Evolutionary conservation across 1,140 invertebrate species (phyloP).

Genomic region (Halictus rubicundus): DNA sequence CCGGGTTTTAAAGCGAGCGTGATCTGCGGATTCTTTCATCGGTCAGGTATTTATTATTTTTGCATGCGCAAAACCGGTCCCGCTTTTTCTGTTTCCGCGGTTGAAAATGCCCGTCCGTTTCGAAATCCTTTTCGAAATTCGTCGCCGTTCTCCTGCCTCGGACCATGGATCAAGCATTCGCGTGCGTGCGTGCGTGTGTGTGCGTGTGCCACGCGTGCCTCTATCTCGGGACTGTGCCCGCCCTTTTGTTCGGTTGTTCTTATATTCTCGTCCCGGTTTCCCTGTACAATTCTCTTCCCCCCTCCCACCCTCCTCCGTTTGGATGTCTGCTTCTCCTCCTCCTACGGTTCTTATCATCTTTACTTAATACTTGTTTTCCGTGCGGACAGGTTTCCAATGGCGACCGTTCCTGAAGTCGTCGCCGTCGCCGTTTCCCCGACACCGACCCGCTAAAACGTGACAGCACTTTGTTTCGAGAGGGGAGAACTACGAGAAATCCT

Average conservation of each 20-base stretch:
- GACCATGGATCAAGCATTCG: background rate
- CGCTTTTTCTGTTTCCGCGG: background rate
- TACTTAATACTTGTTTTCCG: slow-evolving; percentile 33
- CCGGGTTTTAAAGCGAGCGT: background rate
- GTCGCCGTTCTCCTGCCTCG: background rate
- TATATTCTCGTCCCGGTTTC: background rate
- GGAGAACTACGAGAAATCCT: slow-evolving; percentile 38
- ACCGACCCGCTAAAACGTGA: slow-evolving; percentile 3
- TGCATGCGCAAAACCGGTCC: background rate
- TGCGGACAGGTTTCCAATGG: slow-evolving; percentile 40
- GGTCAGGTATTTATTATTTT: slow-evolving; percentile 39
- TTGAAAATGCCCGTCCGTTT: background rate
- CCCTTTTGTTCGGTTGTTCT: background rate
- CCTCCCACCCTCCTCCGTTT: no score
- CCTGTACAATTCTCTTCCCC: background rate
- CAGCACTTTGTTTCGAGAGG: slow-evolving; percentile 35
- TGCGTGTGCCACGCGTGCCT: background rate
- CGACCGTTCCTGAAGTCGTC: slow-evolving; percentile 16
- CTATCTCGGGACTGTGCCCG: background rate
- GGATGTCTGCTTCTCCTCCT: background rate
- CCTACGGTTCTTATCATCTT: slow-evolving; percentile 28
- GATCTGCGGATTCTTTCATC: slow-evolving; percentile 35
- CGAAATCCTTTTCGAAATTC: slow-evolving; percentile 13
- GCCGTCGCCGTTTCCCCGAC: background rate
- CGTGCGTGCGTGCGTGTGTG: no score